Evolutionary conservation across 2,113 vertebrate species (phyloP), one percentile per base, ranked within the genome.

Genomic region (Channa argus): DNA sequence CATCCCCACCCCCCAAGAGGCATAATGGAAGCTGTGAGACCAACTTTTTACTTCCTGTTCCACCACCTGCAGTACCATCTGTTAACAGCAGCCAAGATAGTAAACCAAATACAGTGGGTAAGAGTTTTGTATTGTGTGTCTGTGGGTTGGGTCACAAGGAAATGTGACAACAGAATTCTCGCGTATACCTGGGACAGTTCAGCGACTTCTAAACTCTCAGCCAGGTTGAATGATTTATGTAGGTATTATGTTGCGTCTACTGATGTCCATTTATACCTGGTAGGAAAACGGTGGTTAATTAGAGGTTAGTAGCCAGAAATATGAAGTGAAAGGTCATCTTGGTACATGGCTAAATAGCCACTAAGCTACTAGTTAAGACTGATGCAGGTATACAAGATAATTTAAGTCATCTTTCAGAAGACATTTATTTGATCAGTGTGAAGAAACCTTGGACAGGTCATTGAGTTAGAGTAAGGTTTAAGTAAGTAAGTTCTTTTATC

Each of bases 1-100:
- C 91, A 8, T 93, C 92, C 5, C 92, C 92, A 24, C 91, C 92
- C 3, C 92, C 92, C 1, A 91, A 68, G 64, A 89, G 89, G 53
- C 90, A 92, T 63, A 69, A 84, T 15, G 92, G 87, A 36, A 89
- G 83, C 73, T 86, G 64, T 0, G 91, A 92, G 46, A 85, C 74
- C 37, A 92, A 63, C 75, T 56, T 93, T 70, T 79, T 92, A 59
- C 86, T 93, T 77, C 64, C 92, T 50, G 92, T 93, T 41, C 92
- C 92, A n/a, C 47, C 55, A 6, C 76, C 81, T 43, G 39, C 71
- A 36, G 84, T 70, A 68, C 53, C 3, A 0, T 60, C 75, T 12
- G 10, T 55, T 51, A 74, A 63, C 34, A 43, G 44, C 49, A 53
- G 15, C 50, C 73, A 76, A 55, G 75, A 79, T 33, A 63, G 9